Conservation (phyloP, 2,888 invertebrate species). For the Pachymerium ferrugineum region DNA sequence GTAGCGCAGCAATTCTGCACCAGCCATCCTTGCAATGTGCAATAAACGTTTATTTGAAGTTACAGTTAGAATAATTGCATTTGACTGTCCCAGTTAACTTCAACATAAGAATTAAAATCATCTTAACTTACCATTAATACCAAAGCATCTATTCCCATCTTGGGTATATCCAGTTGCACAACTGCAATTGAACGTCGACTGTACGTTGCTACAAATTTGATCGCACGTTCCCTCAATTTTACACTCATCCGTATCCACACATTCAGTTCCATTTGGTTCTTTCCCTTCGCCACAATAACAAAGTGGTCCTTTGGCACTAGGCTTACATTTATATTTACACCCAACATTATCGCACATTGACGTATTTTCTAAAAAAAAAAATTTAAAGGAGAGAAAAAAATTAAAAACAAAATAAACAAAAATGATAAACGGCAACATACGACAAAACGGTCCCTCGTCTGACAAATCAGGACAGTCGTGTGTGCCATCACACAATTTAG, state of each 20-base stretch:
- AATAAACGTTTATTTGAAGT: neutral
- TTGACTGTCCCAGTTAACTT: no score
- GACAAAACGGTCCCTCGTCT: slow-evolving; percentile 67
- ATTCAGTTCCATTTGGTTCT: slow-evolving; percentile 58
- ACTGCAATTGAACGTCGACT: slow-evolving; percentile 43
- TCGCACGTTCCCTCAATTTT: slow-evolving; percentile 63
- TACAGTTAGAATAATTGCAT: no score
- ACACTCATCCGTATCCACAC: slow-evolving; percentile 72
- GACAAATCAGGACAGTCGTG: slow-evolving; percentile 63
- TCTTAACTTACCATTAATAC: slow-evolving; percentile 60
- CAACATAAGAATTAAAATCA: no score
- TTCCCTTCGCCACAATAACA: slow-evolving; percentile 70
- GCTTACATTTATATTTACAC: slow-evolving; percentile 64
- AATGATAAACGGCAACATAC: slow-evolving; percentile 46
- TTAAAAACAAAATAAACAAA: neutral
- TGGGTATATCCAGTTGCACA: slow-evolving; percentile 36
- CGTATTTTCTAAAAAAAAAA: slow-evolving; percentile 44
- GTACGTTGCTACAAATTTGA: slow-evolving; percentile 63
- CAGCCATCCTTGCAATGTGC: no score
- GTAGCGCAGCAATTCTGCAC: no score
- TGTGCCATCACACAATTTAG: slow-evolving; percentile 62
- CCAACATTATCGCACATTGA: slow-evolving; percentile 53
- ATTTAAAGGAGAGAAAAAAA: neutral
- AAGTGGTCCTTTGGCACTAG: slow-evolving; percentile 62
- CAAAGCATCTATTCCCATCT: slow-evolving; percentile 57